A percentile compares a stretch with the other conserved stretches of the same genome.
These are phyloP conservation scores for Rhamphomyia laevipes DNA, from an alignment of 2,888 invertebrate genomes.

Conservation along the genomic window DNA sequence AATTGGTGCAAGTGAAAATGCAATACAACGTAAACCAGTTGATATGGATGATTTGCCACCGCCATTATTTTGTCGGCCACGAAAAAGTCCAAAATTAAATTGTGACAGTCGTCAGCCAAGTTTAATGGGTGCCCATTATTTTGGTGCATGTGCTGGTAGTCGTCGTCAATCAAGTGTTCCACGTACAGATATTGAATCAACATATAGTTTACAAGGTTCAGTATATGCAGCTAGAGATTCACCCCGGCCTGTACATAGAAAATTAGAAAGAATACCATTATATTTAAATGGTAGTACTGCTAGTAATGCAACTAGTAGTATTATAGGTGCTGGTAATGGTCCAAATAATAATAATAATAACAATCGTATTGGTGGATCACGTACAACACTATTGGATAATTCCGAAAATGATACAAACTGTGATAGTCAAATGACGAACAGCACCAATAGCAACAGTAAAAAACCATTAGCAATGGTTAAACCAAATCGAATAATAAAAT, in stretches of 20 bases:
- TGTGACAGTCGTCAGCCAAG: constrained; percentile 70
- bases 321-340: constrained; percentile 1
- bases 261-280: constrained; percentile 40
- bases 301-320: background rate
- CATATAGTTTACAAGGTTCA: constrained; percentile 43
- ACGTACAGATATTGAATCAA: constrained; percentile 44
- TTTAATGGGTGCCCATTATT: constrained; percentile 49
- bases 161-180: constrained; percentile 56
- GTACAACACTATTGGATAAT: constrained; percentile 35
- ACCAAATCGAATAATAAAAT: constrained; percentile 43
- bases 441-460: constrained; percentile 21
- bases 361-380: constrained; percentile 20
- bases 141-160: constrained; percentile 31
- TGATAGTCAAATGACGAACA: constrained; percentile 23
- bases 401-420: constrained; percentile 36
- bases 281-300: constrained; percentile 40
- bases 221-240: constrained; percentile 31
- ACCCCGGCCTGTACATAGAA: constrained; percentile 30
- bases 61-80: constrained; percentile 71
- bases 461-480: constrained; percentile 36
- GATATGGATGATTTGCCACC: constrained; percentile 63
- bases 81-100: constrained; percentile 64
- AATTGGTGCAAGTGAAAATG: constrained; percentile 58
- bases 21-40: constrained; percentile 63
- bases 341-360: background rate